Percentiles rank a stretch among this genome's conserved stretches.
These are phyloP conservation scores for Beris chalybata DNA, from an alignment of 2,888 invertebrate species.

Conservation along the genomic window DNA sequence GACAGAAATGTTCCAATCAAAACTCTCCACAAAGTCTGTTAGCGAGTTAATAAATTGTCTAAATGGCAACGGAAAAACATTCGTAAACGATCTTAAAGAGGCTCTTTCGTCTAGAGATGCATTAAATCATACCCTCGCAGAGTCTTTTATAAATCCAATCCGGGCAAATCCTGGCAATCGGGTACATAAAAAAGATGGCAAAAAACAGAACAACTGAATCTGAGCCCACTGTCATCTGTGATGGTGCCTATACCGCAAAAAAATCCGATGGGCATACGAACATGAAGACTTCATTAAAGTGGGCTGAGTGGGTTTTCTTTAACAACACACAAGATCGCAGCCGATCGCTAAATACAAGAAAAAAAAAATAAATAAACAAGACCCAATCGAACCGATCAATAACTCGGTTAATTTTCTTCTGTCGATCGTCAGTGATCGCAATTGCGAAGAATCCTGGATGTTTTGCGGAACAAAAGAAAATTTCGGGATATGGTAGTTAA, in stretches of 20 bases:
- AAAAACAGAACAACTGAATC: slow-evolving; percentile 3
- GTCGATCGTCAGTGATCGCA: slow-evolving; percentile 1
- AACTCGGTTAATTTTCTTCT: slow-evolving; percentile 5
- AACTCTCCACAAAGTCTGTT: slow-evolving; percentile 10
- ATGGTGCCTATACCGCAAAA: background rate
- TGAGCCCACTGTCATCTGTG: slow-evolving; percentile 16
- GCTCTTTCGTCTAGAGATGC: slow-evolving; percentile 4
- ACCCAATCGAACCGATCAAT: slow-evolving; percentile 16
- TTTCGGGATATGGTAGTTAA: background rate
- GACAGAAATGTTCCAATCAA: slow-evolving; percentile 30
- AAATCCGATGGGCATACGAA: slow-evolving; percentile 21
- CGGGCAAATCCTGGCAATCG: slow-evolving; percentile 2
- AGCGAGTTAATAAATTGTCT: slow-evolving; percentile 29
- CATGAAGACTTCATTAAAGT: slow-evolving; percentile 31
- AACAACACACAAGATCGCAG: slow-evolving; percentile 26
- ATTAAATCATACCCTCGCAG: slow-evolving; percentile 28
- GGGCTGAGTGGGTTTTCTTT: slow-evolving; percentile 27
- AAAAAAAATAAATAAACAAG: background rate
- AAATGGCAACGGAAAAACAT: slow-evolving; percentile 30
- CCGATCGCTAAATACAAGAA: slow-evolving; percentile 17
- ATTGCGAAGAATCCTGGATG: slow-evolving; percentile 9
- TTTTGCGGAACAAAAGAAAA: background rate
- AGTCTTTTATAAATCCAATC: slow-evolving; percentile 3
- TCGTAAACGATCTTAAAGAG: slow-evolving; percentile 25
- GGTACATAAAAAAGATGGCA: background rate